Evolutionary conservation across 2,888 invertebrate species (phyloP).

Genomic region (Psylliodes chrysocephalus): DNA sequence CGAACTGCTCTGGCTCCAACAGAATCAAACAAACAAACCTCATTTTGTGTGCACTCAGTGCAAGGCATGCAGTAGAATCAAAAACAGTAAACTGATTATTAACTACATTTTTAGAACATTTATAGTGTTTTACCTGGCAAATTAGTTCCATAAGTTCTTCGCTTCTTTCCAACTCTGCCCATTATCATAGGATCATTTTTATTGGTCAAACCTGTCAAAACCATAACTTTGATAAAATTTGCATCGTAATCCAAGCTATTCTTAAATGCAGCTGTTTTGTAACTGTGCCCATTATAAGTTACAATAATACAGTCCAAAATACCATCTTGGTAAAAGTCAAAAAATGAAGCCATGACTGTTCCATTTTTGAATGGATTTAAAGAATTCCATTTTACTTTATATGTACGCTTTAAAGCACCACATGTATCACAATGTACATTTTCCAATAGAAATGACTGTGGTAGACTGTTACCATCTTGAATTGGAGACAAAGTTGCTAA

Average conservation of each 20-base stretch:
- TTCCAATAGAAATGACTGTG: conserved; percentile 79
- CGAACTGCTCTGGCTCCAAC: too few relatives aligned
- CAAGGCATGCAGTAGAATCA: too few relatives aligned
- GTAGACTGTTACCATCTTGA: conserved; percentile 54
- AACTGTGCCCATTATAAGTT: conserved; percentile 62
- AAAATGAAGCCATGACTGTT: conserved; percentile 88
- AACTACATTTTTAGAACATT: too few relatives aligned
- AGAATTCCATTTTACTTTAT: conserved; percentile 80
- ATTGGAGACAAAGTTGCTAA: conserved; percentile 73
- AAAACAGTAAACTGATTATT: too few relatives aligned
- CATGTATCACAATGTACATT: conserved; percentile 80
- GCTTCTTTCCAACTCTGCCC: conserved; percentile 79
- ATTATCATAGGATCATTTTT: conserved; percentile 75
- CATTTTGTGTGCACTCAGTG: too few relatives aligned
- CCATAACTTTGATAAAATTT: conserved; percentile 95
- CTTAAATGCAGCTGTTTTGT: conserved; percentile 80
- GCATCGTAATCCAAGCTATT: conserved; percentile 93
- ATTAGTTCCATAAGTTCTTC: conserved; percentile 88
- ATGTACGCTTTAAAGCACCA: conserved; percentile 77
- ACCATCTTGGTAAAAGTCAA: conserved; percentile 94
- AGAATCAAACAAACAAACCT: too few relatives aligned
- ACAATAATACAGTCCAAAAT: conserved; percentile 87
- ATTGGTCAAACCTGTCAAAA: conserved; percentile 84
- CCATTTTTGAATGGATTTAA: conserved; percentile 77
- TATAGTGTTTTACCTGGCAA: conserved; percentile 79